Evolutionary conservation across 2,113 vertebrate species (phyloP).

Genomic region (Lagopus leucura): DNA sequence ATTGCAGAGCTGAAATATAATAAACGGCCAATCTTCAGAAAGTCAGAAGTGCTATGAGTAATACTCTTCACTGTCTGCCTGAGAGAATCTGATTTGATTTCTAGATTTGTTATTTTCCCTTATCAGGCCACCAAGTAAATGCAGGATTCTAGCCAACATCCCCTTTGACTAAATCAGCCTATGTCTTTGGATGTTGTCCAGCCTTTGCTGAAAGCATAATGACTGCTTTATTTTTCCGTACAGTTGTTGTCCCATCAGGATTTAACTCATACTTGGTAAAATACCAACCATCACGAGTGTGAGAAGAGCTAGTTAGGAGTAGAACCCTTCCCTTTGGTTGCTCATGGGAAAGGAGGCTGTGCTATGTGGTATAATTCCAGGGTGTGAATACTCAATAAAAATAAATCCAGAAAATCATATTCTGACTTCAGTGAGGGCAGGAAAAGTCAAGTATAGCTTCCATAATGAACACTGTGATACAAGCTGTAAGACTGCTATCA

Average conservation of each 20-base stretch:
- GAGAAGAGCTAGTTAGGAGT: neutral
- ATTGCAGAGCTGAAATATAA: neutral
- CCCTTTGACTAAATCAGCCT: neutral
- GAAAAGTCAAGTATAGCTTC: neutral
- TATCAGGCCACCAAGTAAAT: neutral
- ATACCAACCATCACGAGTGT: neutral
- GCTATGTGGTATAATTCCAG: neutral
- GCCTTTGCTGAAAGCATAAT: slow-evolving; percentile 2
- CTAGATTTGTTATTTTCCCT: slow-evolving; percentile 17
- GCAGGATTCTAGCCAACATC: slow-evolving; percentile 22
- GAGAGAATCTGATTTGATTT: slow-evolving; percentile 14
- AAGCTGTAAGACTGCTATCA: neutral
- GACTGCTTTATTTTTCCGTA: neutral
- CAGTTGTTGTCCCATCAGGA: neutral
- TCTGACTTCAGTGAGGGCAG: neutral
- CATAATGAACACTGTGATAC: neutral
- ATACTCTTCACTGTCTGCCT: neutral
- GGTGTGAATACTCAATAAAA: neutral
- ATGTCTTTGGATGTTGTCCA: slow-evolving; percentile 15
- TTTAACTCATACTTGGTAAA: slow-evolving; percentile 7
- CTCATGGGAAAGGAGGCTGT: neutral
- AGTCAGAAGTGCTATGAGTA: slow-evolving; percentile 10
- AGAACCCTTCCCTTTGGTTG: neutral
- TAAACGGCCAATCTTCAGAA: slow-evolving; percentile 4
- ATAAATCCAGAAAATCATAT: neutral